A percentile compares a stretch with the other conserved stretches of the same genome.
Evolutionary conservation across 2,113 vertebrate species (phyloP).

Genomic region (Apus apus): DNA sequence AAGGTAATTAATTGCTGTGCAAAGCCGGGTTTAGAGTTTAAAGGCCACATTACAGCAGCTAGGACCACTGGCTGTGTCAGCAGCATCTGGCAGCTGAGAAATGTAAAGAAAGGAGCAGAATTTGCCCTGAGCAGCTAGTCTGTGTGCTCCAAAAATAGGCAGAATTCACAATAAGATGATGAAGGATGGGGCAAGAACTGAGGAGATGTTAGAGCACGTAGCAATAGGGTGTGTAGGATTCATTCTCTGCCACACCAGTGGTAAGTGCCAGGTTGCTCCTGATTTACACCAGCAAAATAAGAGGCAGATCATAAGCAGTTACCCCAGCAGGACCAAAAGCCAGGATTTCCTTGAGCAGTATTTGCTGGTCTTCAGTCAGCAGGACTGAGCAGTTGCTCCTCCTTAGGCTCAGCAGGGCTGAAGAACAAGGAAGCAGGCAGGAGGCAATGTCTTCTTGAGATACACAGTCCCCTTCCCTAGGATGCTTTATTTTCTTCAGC

Average conservation of each 20-base stretch:
- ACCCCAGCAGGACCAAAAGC: neutral
- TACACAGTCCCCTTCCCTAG: neutral
- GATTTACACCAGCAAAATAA: neutral
- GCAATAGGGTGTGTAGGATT: neutral
- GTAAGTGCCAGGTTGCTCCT: neutral
- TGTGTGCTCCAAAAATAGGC: neutral
- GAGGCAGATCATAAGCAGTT: neutral
- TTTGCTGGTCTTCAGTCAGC: neutral
- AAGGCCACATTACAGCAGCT: neutral
- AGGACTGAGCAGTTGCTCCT: neutral
- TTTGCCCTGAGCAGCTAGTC: neutral
- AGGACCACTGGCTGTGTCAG: constrained; percentile 8
- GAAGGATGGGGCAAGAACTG: neutral
- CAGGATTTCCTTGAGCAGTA: rapidly evolving
- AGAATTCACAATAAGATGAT: neutral
- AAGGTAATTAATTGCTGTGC: constrained; percentile 47
- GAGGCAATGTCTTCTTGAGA: neutral
- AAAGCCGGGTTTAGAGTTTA: constrained; percentile 7
- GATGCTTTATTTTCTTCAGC: neutral
- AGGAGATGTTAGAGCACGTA: neutral
- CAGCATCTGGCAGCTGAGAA: constrained; percentile 35
- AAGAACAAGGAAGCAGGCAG: neutral
- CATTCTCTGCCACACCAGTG: neutral
- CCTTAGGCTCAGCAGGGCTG: neutral
- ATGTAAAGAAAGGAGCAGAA: neutral